phyloP scores from a whole-genome alignment of 1,140 invertebrate genomes.

The Psix sp. region DNA sequence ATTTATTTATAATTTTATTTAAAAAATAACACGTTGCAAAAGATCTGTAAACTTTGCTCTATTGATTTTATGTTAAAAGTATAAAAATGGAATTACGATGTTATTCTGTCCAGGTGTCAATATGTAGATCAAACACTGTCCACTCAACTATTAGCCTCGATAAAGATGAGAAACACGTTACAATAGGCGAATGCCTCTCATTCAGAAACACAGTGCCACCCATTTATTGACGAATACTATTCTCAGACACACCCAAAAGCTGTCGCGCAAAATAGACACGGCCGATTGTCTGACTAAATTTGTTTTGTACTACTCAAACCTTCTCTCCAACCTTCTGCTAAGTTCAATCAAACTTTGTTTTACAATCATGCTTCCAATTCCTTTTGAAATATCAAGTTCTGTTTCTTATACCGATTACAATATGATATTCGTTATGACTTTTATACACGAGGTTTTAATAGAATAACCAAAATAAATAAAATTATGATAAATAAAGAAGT shows the following conservation, averaged over 20 bases:
- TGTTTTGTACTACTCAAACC: conserved; percentile 17
- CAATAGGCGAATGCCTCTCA: conserved; percentile 23
- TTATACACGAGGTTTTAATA: no score
- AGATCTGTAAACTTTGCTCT: no score
- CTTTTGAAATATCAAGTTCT: not conserved
- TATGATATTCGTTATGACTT: no score
- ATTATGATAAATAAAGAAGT: no score
- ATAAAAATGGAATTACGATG: no score
- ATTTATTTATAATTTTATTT: no score
- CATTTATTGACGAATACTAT: conserved; percentile 34
- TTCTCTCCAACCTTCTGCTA: not conserved
- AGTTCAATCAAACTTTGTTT: conserved; percentile 20
- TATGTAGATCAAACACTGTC: not conserved
- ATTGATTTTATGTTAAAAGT: no score
- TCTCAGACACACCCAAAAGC: conserved; percentile 31
- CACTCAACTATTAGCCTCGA: not conserved
- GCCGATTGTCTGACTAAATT: conserved; percentile 32
- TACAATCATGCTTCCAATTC: conserved; percentile 6
- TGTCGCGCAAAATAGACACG: conserved; percentile 21
- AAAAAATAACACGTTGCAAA: no score
- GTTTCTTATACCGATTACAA: no score
- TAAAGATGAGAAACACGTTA: conserved; percentile 16
- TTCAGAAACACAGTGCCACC: conserved; percentile 28
- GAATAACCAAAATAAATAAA: no score
- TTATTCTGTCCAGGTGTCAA: no score